Conservation (phyloP, 2,113 vertebrate species). For the Callipepla californica region DNA sequence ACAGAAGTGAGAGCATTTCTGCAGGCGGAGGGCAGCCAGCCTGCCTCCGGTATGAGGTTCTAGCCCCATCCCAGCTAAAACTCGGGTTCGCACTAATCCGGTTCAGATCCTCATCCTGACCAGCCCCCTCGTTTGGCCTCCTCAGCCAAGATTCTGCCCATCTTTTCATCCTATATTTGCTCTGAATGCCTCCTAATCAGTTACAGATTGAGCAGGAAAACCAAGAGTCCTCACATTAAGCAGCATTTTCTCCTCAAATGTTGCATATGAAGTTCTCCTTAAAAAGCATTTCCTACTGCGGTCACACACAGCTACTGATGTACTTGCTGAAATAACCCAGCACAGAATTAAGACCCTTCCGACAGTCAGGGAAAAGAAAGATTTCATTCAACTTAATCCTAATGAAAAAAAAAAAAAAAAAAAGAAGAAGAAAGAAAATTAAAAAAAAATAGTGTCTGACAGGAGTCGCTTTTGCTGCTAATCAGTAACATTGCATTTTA, state of each 20-base stretch:
- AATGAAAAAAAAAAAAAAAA: neutral
- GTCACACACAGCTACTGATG: slow-evolving; percentile 16
- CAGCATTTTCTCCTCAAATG: slow-evolving; percentile 46
- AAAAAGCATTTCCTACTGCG: neutral
- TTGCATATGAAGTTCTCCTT: slow-evolving; percentile 39
- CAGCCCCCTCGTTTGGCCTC: neutral
- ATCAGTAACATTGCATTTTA: neutral
- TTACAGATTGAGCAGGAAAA: slow-evolving; percentile 60
- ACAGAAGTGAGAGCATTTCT: neutral
- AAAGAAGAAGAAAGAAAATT: neutral
- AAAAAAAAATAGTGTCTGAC: neutral
- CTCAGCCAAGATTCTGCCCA: neutral
- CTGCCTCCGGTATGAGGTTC: slow-evolving; percentile 10
- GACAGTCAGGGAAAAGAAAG: neutral
- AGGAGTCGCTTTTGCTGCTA: neutral
- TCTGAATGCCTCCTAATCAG: slow-evolving; percentile 55
- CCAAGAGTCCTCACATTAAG: neutral
- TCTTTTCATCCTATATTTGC: slow-evolving; percentile 50
- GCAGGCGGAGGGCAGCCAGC: neutral
- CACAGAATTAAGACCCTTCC: slow-evolving; percentile 19
- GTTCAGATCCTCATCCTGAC: slow-evolving; percentile 13
- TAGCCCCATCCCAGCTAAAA: slow-evolving; percentile 19
- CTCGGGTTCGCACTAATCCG: slow-evolving; percentile 19
- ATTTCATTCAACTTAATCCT: slow-evolving; percentile 13
- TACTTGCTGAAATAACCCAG: neutral